Evolutionary conservation across 2,888 invertebrate species (phyloP).

Genomic region (Pachycephus smyrnensis): DNA sequence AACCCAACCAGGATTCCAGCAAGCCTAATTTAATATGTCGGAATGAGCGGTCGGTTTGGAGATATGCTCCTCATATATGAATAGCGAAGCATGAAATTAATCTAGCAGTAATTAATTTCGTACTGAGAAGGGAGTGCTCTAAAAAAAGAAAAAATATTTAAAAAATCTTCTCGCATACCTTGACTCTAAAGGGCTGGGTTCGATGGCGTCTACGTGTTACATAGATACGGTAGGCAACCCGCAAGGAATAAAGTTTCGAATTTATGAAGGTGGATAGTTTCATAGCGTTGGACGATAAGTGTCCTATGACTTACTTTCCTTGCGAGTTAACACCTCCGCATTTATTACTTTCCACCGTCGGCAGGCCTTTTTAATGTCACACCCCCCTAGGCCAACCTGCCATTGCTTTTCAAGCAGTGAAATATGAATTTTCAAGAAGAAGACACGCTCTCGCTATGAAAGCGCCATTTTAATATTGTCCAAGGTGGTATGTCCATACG

Average conservation of each 20-base stretch:
- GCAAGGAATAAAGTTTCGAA: not conserved
- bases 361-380: not conserved
- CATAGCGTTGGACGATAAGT: not conserved
- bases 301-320: conserved; percentile 5
- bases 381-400: not conserved
- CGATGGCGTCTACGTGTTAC: not conserved
- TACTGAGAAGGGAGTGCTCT: not conserved
- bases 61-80: conserved; percentile 10
- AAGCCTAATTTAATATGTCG: conserved; percentile 33
- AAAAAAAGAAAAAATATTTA: not conserved
- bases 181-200: not conserved
- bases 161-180: not conserved
- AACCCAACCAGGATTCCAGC: conserved; percentile 30
- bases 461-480: not conserved
- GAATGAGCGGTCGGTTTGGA: conserved; percentile 9
- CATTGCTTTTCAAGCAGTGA: not conserved
- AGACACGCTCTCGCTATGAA: not conserved
- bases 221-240: not conserved
- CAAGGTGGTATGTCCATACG: not conserved
- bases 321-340: not conserved
- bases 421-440: not conserved
- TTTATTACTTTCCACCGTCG: not conserved
- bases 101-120: conserved; percentile 20
- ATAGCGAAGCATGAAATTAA: conserved; percentile 16
- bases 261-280: not conserved